These are phyloP conservation scores for Bombyx mandarina DNA, from an alignment of 1,140 invertebrate genomes.

Conservation along the genomic window DNA sequence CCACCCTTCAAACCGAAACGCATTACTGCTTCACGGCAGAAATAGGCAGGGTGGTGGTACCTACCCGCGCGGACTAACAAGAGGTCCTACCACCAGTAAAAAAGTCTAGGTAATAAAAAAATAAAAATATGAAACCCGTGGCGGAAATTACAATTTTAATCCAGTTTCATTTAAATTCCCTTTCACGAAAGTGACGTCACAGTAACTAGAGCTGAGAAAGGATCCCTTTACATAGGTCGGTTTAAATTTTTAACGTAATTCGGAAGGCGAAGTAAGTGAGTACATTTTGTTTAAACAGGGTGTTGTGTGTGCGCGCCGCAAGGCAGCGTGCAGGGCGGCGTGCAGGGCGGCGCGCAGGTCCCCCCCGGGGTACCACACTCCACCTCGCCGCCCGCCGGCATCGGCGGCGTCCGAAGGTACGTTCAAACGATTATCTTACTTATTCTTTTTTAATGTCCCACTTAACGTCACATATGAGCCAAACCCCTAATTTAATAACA, in stretches of 20 bases:
- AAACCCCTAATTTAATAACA: neutral
- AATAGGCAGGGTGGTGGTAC: no score
- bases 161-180: no score
- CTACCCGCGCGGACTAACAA: no score
- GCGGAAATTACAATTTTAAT: no score
- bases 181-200: no score
- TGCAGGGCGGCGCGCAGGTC: slow-evolving; percentile 59
- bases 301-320: slow-evolving; percentile 65
- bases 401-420: slow-evolving; percentile 62
- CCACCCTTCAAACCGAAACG: no score
- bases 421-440: slow-evolving; percentile 6
- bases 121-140: no score
- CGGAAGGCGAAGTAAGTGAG: slow-evolving; percentile 11
- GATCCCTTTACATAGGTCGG: neutral
- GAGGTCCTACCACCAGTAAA: no score
- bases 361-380: slow-evolving; percentile 59
- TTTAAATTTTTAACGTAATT: neutral
- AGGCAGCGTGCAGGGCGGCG: slow-evolving; percentile 63
- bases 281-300: slow-evolving; percentile 29
- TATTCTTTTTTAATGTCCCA: slow-evolving; percentile 3
- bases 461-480: slow-evolving; percentile 3
- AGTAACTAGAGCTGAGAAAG: no score
- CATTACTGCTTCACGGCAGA: no score
- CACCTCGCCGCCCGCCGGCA: slow-evolving; percentile 57
- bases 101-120: no score